Percentiles rank a stretch among this genome's conserved stretches.
Conservation (phyloP, 2,888 invertebrate species). For the Ennomos erosarius region DNA sequence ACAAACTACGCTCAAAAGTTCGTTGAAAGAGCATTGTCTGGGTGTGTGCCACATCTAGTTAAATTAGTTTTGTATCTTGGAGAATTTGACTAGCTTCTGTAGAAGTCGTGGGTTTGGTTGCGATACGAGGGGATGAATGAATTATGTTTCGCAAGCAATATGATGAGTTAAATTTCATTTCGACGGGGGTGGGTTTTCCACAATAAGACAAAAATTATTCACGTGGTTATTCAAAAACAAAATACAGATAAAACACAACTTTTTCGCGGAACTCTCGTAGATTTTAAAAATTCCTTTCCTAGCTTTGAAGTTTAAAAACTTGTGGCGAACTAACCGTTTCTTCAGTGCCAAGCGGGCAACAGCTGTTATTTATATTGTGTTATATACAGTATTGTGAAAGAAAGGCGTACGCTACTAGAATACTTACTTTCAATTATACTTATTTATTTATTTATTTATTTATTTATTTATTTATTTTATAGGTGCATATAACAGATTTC, state of each 20-base stretch:
- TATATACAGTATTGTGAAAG: neutral
- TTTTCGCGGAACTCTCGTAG: no score
- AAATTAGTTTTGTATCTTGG: conserved; percentile 34
- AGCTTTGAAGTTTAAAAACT: conserved; percentile 3
- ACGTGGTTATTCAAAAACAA: no score
- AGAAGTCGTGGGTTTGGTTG: neutral
- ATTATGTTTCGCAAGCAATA: no score
- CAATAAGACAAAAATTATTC: no score
- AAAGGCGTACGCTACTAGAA: conserved; percentile 3
- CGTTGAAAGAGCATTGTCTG: conserved; percentile 23
- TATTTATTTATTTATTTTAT: no score
- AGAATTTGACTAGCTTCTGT: conserved; percentile 17
- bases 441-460: no score
- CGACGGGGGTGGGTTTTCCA: no score
- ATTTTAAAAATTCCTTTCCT: neutral
- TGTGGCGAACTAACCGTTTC: conserved; percentile 8
- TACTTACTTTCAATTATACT: conserved; percentile 2
- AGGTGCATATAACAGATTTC: no score
- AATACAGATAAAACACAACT: no score
- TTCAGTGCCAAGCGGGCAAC: conserved; percentile 21
- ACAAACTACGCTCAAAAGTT: conserved; percentile 29
- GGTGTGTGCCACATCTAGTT: conserved; percentile 34
- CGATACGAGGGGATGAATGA: no score
- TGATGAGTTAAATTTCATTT: no score
- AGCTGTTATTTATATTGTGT: conserved; percentile 25